Evolutionary conservation across 1,140 invertebrate genomes (phyloP), one percentile per base, ranked within the genome.

Genomic region (Euura lappo): DNA sequence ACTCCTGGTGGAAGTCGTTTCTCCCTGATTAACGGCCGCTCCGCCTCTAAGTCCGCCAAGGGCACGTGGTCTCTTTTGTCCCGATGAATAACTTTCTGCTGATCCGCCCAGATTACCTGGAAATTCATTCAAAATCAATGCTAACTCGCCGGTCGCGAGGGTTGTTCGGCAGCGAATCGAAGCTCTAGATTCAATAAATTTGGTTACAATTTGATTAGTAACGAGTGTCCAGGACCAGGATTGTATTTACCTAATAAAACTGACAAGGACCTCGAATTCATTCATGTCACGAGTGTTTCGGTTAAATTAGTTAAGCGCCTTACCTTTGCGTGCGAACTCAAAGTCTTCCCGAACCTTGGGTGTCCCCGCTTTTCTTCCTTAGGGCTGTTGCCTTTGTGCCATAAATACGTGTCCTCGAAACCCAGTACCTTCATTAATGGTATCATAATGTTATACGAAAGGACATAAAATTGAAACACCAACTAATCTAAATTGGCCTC

Each of bases 31-130:
- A 85, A 76, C 13, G 80, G 78, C 70, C 76, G 79, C 73, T 85
- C 80, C 44, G 82, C 80, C 11, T 81, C 80, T 28, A 79, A 45
- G 68, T 72, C 72, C 28, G 28, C 75, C 51, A 76, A 69, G 4
- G 78, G 47, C 28, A 88, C 45, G 73, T 90, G 88, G 82, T 91
- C 91, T 69, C 93, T 83, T 84, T 94, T 94, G 4, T 90, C 87
- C 75, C 94, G 86, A 44, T 81, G 79, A 79, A 93, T 91, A 0
- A 86, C 80, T 75, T 88, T 85, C 78, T 95, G 94, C 79, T 92
- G 91, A 75, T 94, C 92, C 0, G 92, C 90, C 93, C 93, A 94
- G 42, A 89, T 72, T 3, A 95, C 93, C 90, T 93, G 69, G n/a
- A 51, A 73, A 78, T 69, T 70, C 45, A 51, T 42, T 72, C 45